phyloP scores from a whole-genome alignment of 2,797 vertebrate genomes.

The Remorina albescens region DNA sequence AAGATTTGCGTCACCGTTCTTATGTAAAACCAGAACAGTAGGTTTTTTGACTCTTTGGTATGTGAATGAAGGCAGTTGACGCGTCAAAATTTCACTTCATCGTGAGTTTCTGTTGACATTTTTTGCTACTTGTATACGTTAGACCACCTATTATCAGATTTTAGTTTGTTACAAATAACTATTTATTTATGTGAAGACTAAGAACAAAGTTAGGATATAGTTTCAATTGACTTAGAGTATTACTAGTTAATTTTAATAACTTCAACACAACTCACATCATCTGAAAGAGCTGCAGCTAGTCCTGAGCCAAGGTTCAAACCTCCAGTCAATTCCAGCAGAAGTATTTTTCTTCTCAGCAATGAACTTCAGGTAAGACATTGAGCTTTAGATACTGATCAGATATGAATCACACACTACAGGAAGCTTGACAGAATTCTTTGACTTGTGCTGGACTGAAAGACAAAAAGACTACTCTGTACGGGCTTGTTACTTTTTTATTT shows the following conservation, averaged over 20 bases:
- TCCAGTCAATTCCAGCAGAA: conserved; percentile 4
- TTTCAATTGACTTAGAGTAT: not conserved
- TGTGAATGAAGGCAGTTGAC: conserved; percentile 45
- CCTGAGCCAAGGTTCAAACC: not conserved
- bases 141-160: not conserved
- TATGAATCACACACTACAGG: not conserved
- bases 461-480: not conserved
- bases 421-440: not conserved
- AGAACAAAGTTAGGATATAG: not conserved
- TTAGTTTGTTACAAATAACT: not conserved
- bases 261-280: conserved; percentile 14
- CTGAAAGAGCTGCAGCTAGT: not conserved
- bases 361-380: conserved; percentile 64
- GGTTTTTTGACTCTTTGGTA: conserved; percentile 66
- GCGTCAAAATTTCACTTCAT: conserved; percentile 47
- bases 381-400: not conserved
- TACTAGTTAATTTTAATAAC: conserved; percentile 8
- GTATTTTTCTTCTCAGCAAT: conserved; percentile 42
- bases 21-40: conserved; percentile 83
- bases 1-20: conserved; percentile 68
- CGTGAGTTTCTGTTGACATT: conserved; percentile 43
- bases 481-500: not conserved
- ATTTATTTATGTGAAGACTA: not conserved
- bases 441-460: not conserved
- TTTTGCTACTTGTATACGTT: not conserved